Percentiles rank a stretch among this genome's conserved stretches.
Evolutionary conservation across 2,888 invertebrate species (phyloP).

Genomic region (Dasypogon diadema): DNA sequence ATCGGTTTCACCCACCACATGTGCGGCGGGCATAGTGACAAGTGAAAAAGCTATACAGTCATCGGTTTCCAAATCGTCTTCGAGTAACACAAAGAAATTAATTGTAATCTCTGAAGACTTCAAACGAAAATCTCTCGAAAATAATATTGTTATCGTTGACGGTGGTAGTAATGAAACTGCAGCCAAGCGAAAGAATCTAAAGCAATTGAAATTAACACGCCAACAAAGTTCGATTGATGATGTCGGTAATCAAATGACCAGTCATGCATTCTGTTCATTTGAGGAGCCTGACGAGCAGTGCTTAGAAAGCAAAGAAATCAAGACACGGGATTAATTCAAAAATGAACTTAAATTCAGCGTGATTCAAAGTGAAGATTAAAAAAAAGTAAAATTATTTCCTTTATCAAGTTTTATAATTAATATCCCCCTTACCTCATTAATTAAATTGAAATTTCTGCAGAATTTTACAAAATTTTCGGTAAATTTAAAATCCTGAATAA

Average conservation of each 20-base stretch:
- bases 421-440: background rate
- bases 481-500: background rate
- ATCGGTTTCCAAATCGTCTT: constrained; percentile 36
- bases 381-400: background rate
- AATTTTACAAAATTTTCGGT: background rate
- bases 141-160: constrained; percentile 55
- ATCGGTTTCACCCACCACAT: constrained; percentile 4
- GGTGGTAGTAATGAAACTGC: constrained; percentile 26
- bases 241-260: constrained; percentile 57
- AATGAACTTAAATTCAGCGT: background rate
- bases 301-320: constrained; percentile 57
- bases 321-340: constrained; percentile 50
- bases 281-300: constrained; percentile 57
- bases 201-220: constrained; percentile 52
- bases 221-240: constrained; percentile 57
- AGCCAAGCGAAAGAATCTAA: constrained; percentile 51
- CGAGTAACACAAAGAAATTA: constrained; percentile 51
- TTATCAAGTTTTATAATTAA: background rate
- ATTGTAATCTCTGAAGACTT: constrained; percentile 58
- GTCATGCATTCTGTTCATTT: constrained; percentile 57
- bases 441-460: background rate
- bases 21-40: background rate
- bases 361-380: background rate
- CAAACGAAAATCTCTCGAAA: constrained; percentile 57
- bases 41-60: constrained; percentile 44